Evolutionary conservation across 2,888 invertebrate genomes (phyloP).

Genomic region (Bombylius major): DNA sequence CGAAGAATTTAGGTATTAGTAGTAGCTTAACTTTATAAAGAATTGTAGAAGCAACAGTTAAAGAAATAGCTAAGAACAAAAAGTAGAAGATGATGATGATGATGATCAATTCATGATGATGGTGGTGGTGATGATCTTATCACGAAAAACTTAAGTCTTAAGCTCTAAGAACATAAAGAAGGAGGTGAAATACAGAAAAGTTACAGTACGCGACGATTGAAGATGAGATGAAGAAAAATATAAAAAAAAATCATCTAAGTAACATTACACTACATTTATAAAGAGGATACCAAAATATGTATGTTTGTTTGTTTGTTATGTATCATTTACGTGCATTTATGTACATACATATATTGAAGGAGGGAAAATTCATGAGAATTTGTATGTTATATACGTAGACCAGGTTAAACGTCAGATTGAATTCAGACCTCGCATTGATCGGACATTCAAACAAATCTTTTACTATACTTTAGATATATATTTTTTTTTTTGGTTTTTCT

Average conservation of each 20-base stretch:
- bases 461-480: background rate
- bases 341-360: background rate
- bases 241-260: too few relatives aligned
- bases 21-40: too few relatives aligned
- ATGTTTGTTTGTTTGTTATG: too few relatives aligned
- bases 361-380: constrained; percentile 5
- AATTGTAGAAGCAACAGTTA: too few relatives aligned
- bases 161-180: background rate
- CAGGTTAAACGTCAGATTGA: constrained; percentile 4
- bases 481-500: too few relatives aligned
- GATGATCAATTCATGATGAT: background rate
- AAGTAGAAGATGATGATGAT: background rate
- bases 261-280: too few relatives aligned
- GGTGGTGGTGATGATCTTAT: background rate
- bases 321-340: too few relatives aligned
- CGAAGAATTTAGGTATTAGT: background rate
- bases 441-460: constrained; percentile 2
- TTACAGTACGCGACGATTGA: background rate
- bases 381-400: background rate
- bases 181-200: background rate
- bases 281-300: too few relatives aligned
- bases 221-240: too few relatives aligned
- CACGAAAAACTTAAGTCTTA: too few relatives aligned
- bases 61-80: too few relatives aligned
- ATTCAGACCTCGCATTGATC: constrained; percentile 10